These are phyloP conservation scores for Morone chrysops DNA, from an alignment of 2,113 vertebrate species.

Conservation along the genomic window DNA sequence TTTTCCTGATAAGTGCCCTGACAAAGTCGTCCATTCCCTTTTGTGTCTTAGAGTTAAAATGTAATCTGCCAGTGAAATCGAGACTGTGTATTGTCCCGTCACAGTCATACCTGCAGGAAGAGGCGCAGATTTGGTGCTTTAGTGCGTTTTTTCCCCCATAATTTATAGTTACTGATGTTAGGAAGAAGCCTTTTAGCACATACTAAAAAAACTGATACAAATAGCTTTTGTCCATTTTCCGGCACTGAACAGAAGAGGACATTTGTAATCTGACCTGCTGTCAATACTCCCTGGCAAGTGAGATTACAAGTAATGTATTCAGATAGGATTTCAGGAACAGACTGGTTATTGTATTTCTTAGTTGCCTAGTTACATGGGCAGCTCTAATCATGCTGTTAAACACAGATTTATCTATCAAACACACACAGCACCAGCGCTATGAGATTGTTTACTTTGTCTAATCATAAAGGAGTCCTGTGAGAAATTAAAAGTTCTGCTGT, in stretches of 20 bases:
- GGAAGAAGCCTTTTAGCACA: conserved; percentile 7
- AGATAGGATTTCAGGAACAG: conserved; percentile 31
- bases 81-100: neutral
- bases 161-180: neutral
- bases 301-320: conserved; percentile 49
- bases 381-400: conserved; percentile 52
- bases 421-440: conserved; percentile 1
- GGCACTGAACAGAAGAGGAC: conserved; percentile 4
- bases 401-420: conserved; percentile 40
- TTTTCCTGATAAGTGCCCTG: neutral
- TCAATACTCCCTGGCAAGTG: conserved; percentile 29
- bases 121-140: neutral
- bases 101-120: neutral
- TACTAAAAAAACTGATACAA: conserved; percentile 1
- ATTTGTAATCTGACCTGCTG: conserved; percentile 37
- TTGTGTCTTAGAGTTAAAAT: conserved; percentile 4
- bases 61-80: neutral
- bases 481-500: conserved; percentile 36
- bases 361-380: conserved; percentile 70
- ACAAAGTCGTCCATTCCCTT: conserved; percentile 4
- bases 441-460: conserved; percentile 41
- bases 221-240: conserved; percentile 25
- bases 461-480: conserved; percentile 34
- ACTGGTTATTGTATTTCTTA: conserved; percentile 63
- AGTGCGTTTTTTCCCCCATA: neutral